Evolutionary conservation across 2,888 invertebrate genomes (phyloP).

Genomic region (Cataglyphis altisquamis): DNA sequence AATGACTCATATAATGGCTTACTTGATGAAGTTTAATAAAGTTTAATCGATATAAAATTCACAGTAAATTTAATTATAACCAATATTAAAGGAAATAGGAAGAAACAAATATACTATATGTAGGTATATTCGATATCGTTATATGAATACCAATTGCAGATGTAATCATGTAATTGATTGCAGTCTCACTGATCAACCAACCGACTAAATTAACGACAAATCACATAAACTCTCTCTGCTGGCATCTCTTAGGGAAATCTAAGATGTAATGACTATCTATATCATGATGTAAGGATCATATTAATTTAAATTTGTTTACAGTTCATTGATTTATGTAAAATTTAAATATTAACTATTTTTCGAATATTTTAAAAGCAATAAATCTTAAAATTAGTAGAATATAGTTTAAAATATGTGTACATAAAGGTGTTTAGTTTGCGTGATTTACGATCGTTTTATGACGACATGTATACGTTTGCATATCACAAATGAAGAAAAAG

Average conservation of each 20-base stretch:
- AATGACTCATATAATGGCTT: not conserved
- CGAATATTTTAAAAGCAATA: not conserved
- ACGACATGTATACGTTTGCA: conserved; percentile 9
- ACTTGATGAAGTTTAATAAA: not conserved
- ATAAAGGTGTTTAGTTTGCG: not conserved
- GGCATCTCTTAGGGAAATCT: not conserved
- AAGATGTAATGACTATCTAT: conserved; percentile 17
- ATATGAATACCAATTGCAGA: conserved; percentile 7
- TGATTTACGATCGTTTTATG: conserved; percentile 12
- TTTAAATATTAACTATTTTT: conserved; percentile 19
- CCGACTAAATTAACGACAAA: conserved; percentile 20
- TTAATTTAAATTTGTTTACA: not conserved
- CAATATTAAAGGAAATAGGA: conserved; percentile 2
- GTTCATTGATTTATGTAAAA: not conserved
- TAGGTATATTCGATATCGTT: not conserved
- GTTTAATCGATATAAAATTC: not conserved
- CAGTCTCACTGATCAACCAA: conserved; percentile 24
- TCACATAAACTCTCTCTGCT: not conserved
- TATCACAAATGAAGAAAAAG: conserved; percentile 31
- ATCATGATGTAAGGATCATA: not conserved
- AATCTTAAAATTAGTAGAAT: not conserved
- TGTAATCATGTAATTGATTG: conserved; percentile 48
- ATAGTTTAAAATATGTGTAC: not conserved
- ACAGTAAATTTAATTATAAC: not conserved
- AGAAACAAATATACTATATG: conserved; percentile 17